phyloP scores from a whole-genome alignment of 30 jellyfish, hydroid and myxozoan species.

The Kudoa iwatai region DNA sequence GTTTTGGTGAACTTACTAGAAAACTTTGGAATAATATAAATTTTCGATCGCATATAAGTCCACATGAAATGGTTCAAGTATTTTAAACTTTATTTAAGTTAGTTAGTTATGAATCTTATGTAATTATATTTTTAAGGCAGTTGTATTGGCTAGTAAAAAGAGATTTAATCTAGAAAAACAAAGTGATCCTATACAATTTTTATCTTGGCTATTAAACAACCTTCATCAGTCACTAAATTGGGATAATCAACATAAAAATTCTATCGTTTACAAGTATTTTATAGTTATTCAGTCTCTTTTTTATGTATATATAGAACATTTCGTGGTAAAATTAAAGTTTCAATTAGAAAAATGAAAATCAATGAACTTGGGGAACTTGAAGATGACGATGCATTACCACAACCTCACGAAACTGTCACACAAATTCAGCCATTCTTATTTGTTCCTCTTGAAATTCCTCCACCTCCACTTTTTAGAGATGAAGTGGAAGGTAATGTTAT shows the following conservation, averaged over 20 bases:
- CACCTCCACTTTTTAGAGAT: constrained; percentile 83
- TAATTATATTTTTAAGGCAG: constrained; percentile 11
- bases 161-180: constrained; percentile 12
- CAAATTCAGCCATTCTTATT: constrained; percentile 18
- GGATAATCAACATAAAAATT: constrained; percentile 10
- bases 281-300: too few relatives aligned
- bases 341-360: constrained; percentile 18
- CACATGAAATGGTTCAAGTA: constrained; percentile 76
- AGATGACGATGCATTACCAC: neutral
- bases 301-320: constrained; percentile 28
- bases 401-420: neutral
- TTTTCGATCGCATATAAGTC: constrained; percentile 61
- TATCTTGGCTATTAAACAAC: constrained; percentile 53
- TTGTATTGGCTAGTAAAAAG: constrained; percentile 37
- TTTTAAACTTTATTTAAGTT: neutral
- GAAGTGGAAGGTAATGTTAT: constrained; percentile 45
- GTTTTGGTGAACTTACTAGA: constrained; percentile 59
- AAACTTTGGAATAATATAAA: constrained; percentile 59
- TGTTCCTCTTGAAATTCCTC: constrained; percentile 67
- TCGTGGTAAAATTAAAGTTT: constrained; percentile 52
- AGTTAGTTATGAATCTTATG: neutral
- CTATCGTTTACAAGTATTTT: neutral
- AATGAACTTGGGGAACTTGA: constrained; percentile 16
- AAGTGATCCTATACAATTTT: constrained; percentile 41
- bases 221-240: constrained; percentile 46